Conservation (phyloP, 2,113 vertebrate species). For the Cochlearius cochlearius region DNA sequence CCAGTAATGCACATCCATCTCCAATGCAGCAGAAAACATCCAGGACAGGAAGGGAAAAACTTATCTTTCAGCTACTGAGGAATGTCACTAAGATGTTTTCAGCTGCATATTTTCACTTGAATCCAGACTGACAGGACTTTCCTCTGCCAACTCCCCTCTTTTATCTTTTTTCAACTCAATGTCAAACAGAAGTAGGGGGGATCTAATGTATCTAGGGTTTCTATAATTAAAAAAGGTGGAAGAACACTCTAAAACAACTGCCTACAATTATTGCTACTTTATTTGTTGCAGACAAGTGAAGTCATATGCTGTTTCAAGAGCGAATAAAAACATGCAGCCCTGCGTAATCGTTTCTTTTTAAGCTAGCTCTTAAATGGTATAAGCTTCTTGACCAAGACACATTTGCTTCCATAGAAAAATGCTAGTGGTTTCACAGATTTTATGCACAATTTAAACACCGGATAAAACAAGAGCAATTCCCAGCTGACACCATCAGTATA, state of each 20-base stretch:
- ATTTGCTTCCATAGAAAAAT: background rate
- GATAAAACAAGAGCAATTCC: background rate
- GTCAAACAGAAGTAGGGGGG: background rate
- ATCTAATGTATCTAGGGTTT: background rate
- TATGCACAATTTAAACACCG: background rate
- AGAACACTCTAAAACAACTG: background rate
- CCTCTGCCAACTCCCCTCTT: background rate
- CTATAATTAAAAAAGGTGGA: background rate
- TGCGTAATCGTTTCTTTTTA: background rate
- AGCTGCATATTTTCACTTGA: background rate
- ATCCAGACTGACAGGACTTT: background rate
- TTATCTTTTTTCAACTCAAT: background rate
- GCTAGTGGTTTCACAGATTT: background rate
- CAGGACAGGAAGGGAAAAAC: background rate
- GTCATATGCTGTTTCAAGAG: background rate
- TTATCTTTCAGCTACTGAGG: background rate
- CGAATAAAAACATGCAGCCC: background rate
- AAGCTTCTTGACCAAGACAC: background rate
- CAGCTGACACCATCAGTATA: background rate
- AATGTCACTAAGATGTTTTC: background rate
- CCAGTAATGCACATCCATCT: background rate
- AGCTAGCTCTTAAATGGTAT: accelerated
- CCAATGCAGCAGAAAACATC: background rate
- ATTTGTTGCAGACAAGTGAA: background rate
- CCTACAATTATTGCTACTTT: background rate